Conservation (phyloP, 2,797 vertebrate species). For the Xiphophorus birchmanni region DNA sequence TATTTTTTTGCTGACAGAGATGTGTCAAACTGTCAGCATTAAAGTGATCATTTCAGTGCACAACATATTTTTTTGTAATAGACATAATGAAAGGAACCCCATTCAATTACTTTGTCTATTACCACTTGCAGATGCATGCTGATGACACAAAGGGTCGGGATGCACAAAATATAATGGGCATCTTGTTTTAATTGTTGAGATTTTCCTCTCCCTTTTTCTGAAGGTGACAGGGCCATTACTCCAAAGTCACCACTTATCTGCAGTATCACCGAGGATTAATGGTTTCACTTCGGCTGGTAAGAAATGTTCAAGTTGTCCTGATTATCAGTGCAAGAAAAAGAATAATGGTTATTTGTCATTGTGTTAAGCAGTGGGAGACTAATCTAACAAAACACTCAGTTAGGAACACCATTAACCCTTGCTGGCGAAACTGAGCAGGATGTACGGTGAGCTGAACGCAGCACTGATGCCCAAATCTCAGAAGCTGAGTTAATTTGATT, state of each 20-base stretch:
- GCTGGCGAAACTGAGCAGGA: constrained; percentile 67
- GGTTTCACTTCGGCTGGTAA: constrained; percentile 97
- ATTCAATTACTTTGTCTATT: constrained; percentile 49
- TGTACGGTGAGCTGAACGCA: constrained; percentile 44
- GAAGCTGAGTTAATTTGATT: constrained; percentile 30
- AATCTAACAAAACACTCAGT: constrained; percentile 85
- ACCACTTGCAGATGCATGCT: constrained; percentile 81
- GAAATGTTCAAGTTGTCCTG: constrained; percentile 99
- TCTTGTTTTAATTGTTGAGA: constrained; percentile 99
- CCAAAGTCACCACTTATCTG: constrained; percentile 96
- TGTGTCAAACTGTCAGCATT: constrained; percentile 4
- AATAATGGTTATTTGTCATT: constrained; percentile 99
- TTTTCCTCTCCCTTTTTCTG: constrained; percentile 86
- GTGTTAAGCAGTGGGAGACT: constrained; percentile 91
- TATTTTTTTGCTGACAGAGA: background rate
- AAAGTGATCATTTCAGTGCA: constrained; percentile 10
- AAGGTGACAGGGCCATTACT: constrained; percentile 98
- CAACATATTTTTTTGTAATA: constrained; percentile 2
- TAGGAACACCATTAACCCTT: constrained; percentile 91
- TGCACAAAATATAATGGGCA: constrained; percentile 87
- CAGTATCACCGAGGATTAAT: constrained; percentile 98
- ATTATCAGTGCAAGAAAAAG: constrained; percentile 99
- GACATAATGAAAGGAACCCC: constrained; percentile 27
- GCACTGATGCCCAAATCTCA: constrained; percentile 38
- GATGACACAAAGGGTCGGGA: constrained; percentile 83